Evolutionary conservation across 2,888 invertebrate genomes (phyloP).

Genomic region (Erebia palarica): DNA sequence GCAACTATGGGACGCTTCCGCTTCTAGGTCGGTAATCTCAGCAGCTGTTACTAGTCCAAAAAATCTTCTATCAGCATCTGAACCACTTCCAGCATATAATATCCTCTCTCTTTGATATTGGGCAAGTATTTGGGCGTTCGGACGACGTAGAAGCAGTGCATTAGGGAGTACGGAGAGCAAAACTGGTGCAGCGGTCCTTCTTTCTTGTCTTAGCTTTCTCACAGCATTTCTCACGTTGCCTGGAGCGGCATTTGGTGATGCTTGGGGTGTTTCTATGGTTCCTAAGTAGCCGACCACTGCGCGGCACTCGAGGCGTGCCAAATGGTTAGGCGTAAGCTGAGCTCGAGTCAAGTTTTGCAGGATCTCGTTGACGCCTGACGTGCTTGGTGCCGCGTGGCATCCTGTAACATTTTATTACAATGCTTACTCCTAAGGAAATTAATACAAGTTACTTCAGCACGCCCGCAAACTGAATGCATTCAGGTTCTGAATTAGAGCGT

Average conservation of each 20-base stretch:
- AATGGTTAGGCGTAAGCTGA: slow-evolving; percentile 69
- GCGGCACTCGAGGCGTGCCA: slow-evolving; percentile 86
- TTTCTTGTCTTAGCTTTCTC: slow-evolving; percentile 92
- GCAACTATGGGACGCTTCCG: slow-evolving; percentile 90
- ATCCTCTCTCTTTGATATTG: slow-evolving; percentile 93
- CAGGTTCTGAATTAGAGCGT: too few relatives aligned
- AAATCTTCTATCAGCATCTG: slow-evolving; percentile 94
- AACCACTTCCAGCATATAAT: slow-evolving; percentile 94
- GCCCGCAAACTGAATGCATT: too few relatives aligned
- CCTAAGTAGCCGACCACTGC: slow-evolving; percentile 97
- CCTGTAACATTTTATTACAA: slow-evolving; percentile 53
- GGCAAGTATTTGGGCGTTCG: slow-evolving; percentile 90
- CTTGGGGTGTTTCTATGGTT: slow-evolving; percentile 97
- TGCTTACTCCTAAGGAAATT: not conserved
- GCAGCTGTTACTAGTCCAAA: slow-evolving; percentile 96
- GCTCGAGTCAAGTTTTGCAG: slow-evolving; percentile 68
- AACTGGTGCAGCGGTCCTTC: slow-evolving; percentile 92
- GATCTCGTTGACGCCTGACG: slow-evolving; percentile 72
- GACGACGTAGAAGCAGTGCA: slow-evolving; percentile 90
- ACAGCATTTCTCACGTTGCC: slow-evolving; percentile 94
- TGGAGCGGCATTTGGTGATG: slow-evolving; percentile 88
- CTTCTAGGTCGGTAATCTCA: slow-evolving; percentile 73
- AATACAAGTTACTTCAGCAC: not conserved
- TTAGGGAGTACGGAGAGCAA: slow-evolving; percentile 92
- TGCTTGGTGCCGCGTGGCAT: slow-evolving; percentile 70